phyloP scores from a whole-genome alignment of 1,140 invertebrate species.

The Homalodisca vitripennis region DNA sequence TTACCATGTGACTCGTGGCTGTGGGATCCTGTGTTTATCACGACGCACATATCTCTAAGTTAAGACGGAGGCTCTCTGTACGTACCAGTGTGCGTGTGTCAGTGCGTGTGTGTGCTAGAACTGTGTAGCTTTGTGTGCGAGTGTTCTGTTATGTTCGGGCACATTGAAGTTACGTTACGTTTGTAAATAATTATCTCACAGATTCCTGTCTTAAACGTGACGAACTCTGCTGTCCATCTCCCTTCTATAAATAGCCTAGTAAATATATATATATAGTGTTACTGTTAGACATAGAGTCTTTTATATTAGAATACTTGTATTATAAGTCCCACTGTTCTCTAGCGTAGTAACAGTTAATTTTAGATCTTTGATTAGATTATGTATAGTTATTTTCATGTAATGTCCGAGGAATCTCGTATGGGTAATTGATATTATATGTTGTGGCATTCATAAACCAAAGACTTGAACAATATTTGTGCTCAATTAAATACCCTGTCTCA shows the following conservation, averaged over 20 bases:
- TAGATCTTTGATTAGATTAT: conserved; percentile 8
- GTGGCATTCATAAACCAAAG: conserved; percentile 17
- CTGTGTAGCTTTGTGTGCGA: conserved; percentile 7
- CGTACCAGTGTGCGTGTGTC: neutral
- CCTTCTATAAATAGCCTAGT: neutral
- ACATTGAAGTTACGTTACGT: too few relatives aligned
- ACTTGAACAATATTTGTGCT: conserved; percentile 9
- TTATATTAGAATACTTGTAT: conserved; percentile 15
- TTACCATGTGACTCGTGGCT: neutral
- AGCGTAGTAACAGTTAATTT: neutral
- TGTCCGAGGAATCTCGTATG: conserved; percentile 6
- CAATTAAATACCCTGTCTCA: too few relatives aligned
- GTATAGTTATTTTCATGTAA: conserved; percentile 14
- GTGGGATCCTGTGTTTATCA: conserved; percentile 8
- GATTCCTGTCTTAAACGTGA: conserved; percentile 14
- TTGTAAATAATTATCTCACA: neutral
- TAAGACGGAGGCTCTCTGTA: conserved; percentile 9
- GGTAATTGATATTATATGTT: conserved; percentile 16
- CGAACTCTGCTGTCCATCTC: too few relatives aligned
- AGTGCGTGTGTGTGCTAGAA: conserved; percentile 13
- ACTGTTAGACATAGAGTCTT: conserved; percentile 9
- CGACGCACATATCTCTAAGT: conserved; percentile 17
- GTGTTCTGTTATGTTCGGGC: too few relatives aligned
- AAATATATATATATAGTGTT: neutral
- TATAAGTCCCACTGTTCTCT: conserved; percentile 12